Evolutionary conservation across 2,113 vertebrate genomes (phyloP).

Genomic region (Orientallactaga bullata): DNA sequence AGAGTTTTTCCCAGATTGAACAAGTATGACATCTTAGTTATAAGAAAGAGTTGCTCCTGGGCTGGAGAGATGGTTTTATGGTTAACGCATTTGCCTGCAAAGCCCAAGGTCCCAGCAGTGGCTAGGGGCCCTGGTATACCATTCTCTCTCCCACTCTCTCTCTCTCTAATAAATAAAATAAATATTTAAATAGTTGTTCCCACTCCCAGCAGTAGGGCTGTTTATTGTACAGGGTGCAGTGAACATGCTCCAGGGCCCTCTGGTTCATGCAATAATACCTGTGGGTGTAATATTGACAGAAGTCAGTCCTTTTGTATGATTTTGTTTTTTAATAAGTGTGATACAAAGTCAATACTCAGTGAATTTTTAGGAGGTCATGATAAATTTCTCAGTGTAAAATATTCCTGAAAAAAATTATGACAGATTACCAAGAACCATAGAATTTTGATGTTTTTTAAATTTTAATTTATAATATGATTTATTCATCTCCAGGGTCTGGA

Average conservation of each 20-base stretch:
- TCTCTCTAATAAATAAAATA: no score
- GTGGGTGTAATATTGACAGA: background rate
- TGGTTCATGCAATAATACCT: background rate
- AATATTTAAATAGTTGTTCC: no score
- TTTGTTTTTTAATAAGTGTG: background rate
- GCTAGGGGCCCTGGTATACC: no score
- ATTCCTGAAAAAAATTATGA: background rate
- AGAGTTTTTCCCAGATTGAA: no score
- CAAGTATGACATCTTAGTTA: background rate
- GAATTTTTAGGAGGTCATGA: background rate
- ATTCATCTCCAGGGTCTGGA: background rate
- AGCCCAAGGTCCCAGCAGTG: no score
- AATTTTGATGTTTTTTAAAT: background rate
- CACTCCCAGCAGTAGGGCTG: background rate
- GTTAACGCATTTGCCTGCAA: no score
- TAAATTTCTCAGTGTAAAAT: background rate
- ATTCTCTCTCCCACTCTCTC: no score
- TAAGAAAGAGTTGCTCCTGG: slow-evolving; percentile 3
- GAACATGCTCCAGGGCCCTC: background rate
- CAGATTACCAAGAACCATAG: background rate
- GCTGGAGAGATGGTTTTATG: no score
- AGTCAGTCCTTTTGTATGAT: background rate
- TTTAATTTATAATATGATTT: background rate
- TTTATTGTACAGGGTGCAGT: background rate
- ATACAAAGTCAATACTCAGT: background rate